phyloP scores from a whole-genome alignment of 2,797 vertebrate species.

The Ctenopoma kingsleyae region DNA sequence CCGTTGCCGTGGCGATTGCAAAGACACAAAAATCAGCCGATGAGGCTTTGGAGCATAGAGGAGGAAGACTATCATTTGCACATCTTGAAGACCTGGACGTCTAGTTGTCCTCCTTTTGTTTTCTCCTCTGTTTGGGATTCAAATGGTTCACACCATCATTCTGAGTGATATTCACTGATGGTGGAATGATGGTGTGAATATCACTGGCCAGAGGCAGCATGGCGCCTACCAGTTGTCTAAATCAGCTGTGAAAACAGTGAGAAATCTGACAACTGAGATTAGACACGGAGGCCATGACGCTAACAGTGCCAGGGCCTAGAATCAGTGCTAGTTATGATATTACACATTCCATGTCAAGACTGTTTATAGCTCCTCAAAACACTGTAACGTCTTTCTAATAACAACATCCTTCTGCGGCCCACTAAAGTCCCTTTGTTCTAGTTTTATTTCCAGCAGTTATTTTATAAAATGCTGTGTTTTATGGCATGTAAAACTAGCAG shows the following conservation, averaged over 20 bases:
- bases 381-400: slow-evolving; percentile 25
- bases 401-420: slow-evolving; percentile 16
- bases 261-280: slow-evolving; percentile 31
- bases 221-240: slow-evolving; percentile 60
- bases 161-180: slow-evolving; percentile 7
- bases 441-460: slow-evolving; percentile 33
- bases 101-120: background rate
- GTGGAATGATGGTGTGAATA: too few species aligned
- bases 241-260: slow-evolving; percentile 11
- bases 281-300: slow-evolving; percentile 8
- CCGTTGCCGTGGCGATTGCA: slow-evolving; percentile 67
- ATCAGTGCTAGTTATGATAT: slow-evolving; percentile 23
- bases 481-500: slow-evolving; percentile 37
- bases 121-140: slow-evolving; percentile 13
- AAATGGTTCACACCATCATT: slow-evolving; percentile 16
- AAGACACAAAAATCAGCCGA: slow-evolving; percentile 59
- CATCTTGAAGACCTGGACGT: background rate
- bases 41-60: slow-evolving; percentile 34
- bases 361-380: slow-evolving; percentile 48
- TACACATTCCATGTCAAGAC: slow-evolving; percentile 16
- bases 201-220: slow-evolving; percentile 25
- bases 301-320: slow-evolving; percentile 22
- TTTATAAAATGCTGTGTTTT: slow-evolving; percentile 35
- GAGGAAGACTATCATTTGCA: slow-evolving; percentile 29
- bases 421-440: slow-evolving; percentile 16